Conservation (phyloP, 2,888 invertebrate genomes). For the Sepioteuthis lessoniana region DNA sequence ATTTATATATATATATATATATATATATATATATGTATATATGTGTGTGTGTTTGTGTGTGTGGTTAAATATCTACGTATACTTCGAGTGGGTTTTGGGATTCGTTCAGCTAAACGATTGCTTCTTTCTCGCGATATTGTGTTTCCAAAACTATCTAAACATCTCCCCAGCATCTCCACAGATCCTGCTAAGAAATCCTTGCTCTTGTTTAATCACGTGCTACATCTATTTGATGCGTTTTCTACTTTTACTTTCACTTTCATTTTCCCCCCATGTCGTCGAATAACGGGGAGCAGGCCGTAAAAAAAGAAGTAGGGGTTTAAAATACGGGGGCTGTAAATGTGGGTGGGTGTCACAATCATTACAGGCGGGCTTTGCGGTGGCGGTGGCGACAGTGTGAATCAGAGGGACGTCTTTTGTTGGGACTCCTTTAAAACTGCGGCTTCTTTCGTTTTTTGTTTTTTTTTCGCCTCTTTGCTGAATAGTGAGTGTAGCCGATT, state of each 20-base stretch:
- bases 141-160: background rate
- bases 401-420: constrained; percentile 21
- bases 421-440: background rate
- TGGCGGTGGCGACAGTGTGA: background rate
- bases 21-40: background rate
- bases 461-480: background rate
- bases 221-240: background rate
- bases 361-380: constrained; percentile 21
- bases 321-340: background rate
- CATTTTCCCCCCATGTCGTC: background rate
- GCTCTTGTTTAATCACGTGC: background rate
- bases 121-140: background rate
- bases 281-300: background rate
- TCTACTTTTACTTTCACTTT: background rate
- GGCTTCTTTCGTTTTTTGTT: background rate
- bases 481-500: background rate
- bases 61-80: background rate
- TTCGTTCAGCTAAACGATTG: background rate
- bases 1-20: constrained; percentile 35
- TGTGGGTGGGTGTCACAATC: constrained; percentile 18
- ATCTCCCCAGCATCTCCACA: background rate
- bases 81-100: background rate
- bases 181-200: constrained; percentile 33
- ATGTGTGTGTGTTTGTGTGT: background rate
- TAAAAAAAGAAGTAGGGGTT: background rate